A percentile compares a stretch with the other conserved stretches of the same genome.
Conservation (phyloP, 2,888 invertebrate genomes). For the Rhodophaea formosa region DNA sequence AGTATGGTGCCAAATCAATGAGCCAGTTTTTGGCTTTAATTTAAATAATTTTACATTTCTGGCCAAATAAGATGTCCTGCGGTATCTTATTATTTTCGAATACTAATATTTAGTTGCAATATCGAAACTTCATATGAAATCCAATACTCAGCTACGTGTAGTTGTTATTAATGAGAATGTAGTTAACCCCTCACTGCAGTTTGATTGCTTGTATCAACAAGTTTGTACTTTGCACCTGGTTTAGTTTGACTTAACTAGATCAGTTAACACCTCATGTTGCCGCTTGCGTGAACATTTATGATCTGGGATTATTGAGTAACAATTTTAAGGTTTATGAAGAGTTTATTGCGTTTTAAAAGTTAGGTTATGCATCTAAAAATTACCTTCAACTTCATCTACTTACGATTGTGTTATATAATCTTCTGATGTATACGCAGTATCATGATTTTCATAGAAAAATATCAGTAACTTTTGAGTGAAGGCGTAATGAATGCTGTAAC, state of each 20-base stretch:
- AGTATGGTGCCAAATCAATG: too few relatives aligned
- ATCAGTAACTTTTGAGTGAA: too few relatives aligned
- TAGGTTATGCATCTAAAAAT: too few relatives aligned
- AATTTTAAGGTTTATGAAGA: conserved; percentile 37
- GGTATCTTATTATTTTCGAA: too few relatives aligned
- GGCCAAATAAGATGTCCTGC: too few relatives aligned
- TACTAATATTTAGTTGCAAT: background rate
- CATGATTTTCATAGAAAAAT: too few relatives aligned
- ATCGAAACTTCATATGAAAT: background rate
- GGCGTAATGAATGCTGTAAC: too few relatives aligned
- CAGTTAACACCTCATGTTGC: conserved; percentile 63
- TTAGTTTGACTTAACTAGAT: conserved; percentile 62
- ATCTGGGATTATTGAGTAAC: conserved; percentile 48
- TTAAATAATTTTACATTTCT: too few relatives aligned
- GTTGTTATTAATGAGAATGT: conserved; percentile 21
- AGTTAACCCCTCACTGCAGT: conserved; percentile 40
- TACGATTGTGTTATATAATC: too few relatives aligned
- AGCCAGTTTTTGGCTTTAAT: too few relatives aligned
- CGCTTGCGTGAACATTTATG: conserved; percentile 55
- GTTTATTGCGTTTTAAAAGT: background rate
- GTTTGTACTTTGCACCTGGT: conserved; percentile 49
- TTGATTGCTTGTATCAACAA: conserved; percentile 57
- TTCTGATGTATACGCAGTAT: too few relatives aligned
- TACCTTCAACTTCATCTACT: too few relatives aligned
- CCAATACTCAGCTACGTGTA: conserved; percentile 1